phyloP scores from a whole-genome alignment of 2,888 invertebrate genomes.

The Thelaira solivaga region DNA sequence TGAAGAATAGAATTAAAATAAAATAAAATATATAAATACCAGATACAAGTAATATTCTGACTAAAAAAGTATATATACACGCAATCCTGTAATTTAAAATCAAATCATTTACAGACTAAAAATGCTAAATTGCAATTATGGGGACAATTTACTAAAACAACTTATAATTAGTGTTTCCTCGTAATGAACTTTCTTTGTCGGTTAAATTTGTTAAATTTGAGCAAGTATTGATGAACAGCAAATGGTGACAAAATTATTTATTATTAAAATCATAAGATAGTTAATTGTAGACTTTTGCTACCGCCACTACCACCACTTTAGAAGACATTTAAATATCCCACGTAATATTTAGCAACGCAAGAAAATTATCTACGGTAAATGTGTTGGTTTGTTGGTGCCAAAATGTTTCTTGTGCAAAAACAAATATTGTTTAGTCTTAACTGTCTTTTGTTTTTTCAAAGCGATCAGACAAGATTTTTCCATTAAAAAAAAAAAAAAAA shows the following conservation, averaged over 20 bases:
- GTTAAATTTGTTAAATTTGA: neutral
- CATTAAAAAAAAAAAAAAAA: slow-evolving; percentile 49
- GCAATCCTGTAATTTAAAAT: slow-evolving; percentile 62
- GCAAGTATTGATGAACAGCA: slow-evolving; percentile 23
- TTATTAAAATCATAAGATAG: slow-evolving; percentile 38
- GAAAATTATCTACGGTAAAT: too few species aligned
- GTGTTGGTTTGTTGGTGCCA: neutral
- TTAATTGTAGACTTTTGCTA: slow-evolving; percentile 22
- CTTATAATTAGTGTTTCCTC: slow-evolving; percentile 33
- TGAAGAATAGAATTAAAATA: neutral
- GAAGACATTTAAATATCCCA: neutral
- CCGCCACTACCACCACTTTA: too few species aligned
- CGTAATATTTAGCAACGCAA: neutral
- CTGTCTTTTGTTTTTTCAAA: slow-evolving; percentile 46
- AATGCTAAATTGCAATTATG: slow-evolving; percentile 49
- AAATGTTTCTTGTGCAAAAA: neutral
- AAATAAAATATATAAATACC: neutral
- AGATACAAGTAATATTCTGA: slow-evolving; percentile 3
- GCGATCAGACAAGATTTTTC: slow-evolving; percentile 59
- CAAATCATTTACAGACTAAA: slow-evolving; percentile 29
- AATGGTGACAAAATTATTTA: slow-evolving; percentile 59
- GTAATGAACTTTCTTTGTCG: slow-evolving; percentile 15
- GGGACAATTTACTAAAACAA: slow-evolving; percentile 53
- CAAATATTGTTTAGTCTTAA: slow-evolving; percentile 47
- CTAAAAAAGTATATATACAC: slow-evolving; percentile 54